Percentiles rank a stretch among this genome's conserved stretches.
phyloP scores from a whole-genome alignment of 2,888 invertebrate species.

The Caenorhabditis sp. region DNA sequence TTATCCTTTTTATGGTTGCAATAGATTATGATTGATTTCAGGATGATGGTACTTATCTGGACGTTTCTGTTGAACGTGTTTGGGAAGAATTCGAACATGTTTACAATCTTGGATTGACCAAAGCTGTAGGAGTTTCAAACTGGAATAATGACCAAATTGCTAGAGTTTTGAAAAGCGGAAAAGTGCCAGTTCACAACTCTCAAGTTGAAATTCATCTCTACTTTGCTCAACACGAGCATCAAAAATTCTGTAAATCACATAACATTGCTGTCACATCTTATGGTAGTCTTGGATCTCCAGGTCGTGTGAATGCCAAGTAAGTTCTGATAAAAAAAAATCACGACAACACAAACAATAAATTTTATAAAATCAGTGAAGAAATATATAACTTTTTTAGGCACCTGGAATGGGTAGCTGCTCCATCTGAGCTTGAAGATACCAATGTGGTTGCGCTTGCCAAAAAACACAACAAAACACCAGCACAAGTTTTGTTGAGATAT shows the following conservation, averaged over 20 bases:
- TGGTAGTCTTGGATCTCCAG: slow-evolving; percentile 71
- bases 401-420: slow-evolving; percentile 8
- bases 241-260: slow-evolving; percentile 76
- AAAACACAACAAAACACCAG: slow-evolving; percentile 50
- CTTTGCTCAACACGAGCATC: slow-evolving; percentile 79
- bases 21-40: no score
- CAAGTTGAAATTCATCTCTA: slow-evolving; percentile 82
- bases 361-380: no score
- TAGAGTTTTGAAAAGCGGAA: slow-evolving; percentile 73
- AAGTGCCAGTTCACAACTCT: slow-evolving; percentile 74
- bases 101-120: slow-evolving; percentile 79
- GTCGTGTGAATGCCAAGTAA: slow-evolving; percentile 56
- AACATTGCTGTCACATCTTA: slow-evolving; percentile 75
- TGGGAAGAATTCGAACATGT: slow-evolving; percentile 71
- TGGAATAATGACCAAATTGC: slow-evolving; percentile 81
- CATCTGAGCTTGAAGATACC: slow-evolving; percentile 32
- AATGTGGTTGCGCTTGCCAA: slow-evolving; percentile 72
- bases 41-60: neutral
- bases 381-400: no score
- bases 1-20: no score
- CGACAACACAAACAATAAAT: no score
- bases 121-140: slow-evolving; percentile 86
- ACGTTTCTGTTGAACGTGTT: slow-evolving; percentile 54
- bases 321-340: no score
- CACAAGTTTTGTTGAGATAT: slow-evolving; percentile 40